phyloP scores from a whole-genome alignment of 2,797 vertebrate genomes.

The Xenopus petersii region DNA sequence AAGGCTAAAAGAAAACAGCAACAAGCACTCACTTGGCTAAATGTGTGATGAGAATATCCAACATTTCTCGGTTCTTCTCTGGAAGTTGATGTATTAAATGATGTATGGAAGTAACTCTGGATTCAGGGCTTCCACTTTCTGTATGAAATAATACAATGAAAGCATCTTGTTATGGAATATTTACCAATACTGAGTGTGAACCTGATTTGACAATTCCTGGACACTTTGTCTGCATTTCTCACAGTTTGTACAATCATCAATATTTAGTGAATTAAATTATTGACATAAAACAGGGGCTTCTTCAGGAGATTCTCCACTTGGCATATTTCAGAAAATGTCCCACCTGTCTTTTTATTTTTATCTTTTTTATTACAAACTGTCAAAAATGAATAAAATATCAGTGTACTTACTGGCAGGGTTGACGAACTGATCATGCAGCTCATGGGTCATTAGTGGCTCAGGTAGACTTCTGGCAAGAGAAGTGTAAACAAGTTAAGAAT shows the following conservation, averaged over 20 bases:
- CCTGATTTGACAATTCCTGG: no score
- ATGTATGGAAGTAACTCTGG: slow-evolving; percentile 88
- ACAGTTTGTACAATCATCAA: no score
- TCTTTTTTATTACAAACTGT: no score
- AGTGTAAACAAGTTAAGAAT: background rate
- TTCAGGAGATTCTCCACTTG: no score
- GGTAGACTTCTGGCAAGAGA: slow-evolving; percentile 82
- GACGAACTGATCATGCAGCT: slow-evolving; percentile 92
- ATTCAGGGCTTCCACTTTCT: slow-evolving; percentile 91
- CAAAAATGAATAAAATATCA: background rate
- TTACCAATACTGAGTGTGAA: no score
- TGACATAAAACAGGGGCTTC: no score
- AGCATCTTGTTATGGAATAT: background rate
- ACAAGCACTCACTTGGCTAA: slow-evolving; percentile 87
- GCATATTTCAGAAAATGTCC: no score
- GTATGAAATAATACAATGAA: slow-evolving; percentile 39
- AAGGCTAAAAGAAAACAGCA: background rate
- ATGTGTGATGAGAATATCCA: slow-evolving; percentile 93
- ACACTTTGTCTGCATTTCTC: no score
- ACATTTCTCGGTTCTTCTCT: slow-evolving; percentile 89
- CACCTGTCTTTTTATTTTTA: no score
- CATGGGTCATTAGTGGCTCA: slow-evolving; percentile 95
- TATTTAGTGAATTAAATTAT: no score
- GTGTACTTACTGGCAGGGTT: slow-evolving; percentile 86
- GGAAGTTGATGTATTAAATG: slow-evolving; percentile 93